phyloP scores from a whole-genome alignment of 2,113 vertebrate genomes.

The Danionella cerebrum region DNA sequence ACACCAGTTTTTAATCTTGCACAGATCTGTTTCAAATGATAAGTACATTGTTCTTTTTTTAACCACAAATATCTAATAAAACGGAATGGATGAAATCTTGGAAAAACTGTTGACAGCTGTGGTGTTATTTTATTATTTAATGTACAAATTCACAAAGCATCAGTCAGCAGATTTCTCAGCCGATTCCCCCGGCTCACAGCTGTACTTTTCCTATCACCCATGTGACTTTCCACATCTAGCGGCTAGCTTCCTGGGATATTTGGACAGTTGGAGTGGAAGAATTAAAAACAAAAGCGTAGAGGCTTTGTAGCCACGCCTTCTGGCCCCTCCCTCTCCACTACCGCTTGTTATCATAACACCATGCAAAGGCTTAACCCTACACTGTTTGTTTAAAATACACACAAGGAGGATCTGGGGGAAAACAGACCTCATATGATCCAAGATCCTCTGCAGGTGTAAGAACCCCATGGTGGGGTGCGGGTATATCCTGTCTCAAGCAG shows the following conservation, averaged over 20 bases:
- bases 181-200: neutral
- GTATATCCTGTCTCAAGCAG: neutral
- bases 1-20: no score
- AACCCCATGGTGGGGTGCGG: neutral
- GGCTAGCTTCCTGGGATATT: slow-evolving; percentile 25
- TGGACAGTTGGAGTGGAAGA: slow-evolving; percentile 40
- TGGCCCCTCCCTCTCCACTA: neutral
- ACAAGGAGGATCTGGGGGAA: slow-evolving; percentile 26
- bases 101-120: no score
- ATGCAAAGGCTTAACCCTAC: slow-evolving; percentile 30
- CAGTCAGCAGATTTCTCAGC: no score
- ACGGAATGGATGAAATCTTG: no score
- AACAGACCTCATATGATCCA: slow-evolving; percentile 29
- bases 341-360: slow-evolving; percentile 41
- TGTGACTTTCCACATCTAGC: neutral
- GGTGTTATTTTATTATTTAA: no score
- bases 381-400: slow-evolving; percentile 44
- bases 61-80: no score
- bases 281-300: slow-evolving; percentile 41
- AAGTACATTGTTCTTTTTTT: no score
- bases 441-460: slow-evolving; percentile 27
- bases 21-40: no score
- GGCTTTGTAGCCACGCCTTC: neutral
- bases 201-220: slow-evolving; percentile 1
- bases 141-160: no score